Conservation (phyloP, 2,888 invertebrate genomes). For the Protodeltote pygarga region DNA sequence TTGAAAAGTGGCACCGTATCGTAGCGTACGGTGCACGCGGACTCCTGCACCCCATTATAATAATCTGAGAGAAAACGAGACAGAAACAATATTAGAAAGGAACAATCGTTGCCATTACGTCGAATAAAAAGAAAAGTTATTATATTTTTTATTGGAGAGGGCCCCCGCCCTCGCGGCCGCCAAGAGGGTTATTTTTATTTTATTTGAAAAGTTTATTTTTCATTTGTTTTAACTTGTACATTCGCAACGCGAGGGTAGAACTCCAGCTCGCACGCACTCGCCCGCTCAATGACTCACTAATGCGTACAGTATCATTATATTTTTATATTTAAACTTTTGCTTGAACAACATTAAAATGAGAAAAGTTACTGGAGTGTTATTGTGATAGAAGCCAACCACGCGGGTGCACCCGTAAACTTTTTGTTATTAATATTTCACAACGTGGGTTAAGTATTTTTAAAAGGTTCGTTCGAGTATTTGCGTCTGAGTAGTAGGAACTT, state of each 20-base stretch:
- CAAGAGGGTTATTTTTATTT: slow-evolving; percentile 87
- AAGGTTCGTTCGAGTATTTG: slow-evolving; percentile 12
- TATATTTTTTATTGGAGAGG: slow-evolving; percentile 86
- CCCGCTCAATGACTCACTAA: slow-evolving; percentile 85
- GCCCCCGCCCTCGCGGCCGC: slow-evolving; percentile 82
- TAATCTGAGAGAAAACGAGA: slow-evolving; percentile 78
- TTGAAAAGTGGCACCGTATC: slow-evolving; percentile 48
- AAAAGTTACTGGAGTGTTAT: slow-evolving; percentile 79
- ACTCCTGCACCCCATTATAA: slow-evolving; percentile 74
- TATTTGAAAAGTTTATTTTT: slow-evolving; percentile 86
- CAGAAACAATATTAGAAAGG: slow-evolving; percentile 79
- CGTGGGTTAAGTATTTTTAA: slow-evolving; percentile 32
- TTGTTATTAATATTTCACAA: slow-evolving; percentile 48
- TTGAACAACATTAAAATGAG: slow-evolving; percentile 84
- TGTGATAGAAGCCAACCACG: slow-evolving; percentile 54
- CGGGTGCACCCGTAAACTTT: slow-evolving; percentile 29
- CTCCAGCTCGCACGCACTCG: slow-evolving; percentile 76
- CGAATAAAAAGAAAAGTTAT: slow-evolving; percentile 87
- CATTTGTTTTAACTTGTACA: slow-evolving; percentile 86
- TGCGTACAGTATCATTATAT: slow-evolving; percentile 85
- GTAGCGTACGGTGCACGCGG: slow-evolving; percentile 38
- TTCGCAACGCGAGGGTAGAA: slow-evolving; percentile 80
- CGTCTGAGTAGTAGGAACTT: no score
- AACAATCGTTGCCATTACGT: slow-evolving; percentile 84
- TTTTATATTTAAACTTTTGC: slow-evolving; percentile 86